Percentiles rank a stretch among this genome's conserved stretches.
phyloP scores from a whole-genome alignment of 2,113 vertebrate species.

The Paradoxurus hermaphroditus region DNA sequence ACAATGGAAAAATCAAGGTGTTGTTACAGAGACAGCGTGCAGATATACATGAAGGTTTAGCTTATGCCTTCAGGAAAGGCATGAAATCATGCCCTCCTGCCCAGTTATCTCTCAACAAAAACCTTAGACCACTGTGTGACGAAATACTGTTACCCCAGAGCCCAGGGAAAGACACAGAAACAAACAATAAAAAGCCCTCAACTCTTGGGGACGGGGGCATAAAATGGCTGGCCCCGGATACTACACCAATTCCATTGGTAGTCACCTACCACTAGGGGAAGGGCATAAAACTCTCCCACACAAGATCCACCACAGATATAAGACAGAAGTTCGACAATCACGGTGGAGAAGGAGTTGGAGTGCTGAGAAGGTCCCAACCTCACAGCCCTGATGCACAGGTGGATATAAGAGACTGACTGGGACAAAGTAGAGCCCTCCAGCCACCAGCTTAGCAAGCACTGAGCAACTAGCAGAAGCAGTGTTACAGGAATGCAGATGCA shows the following conservation, averaged over 20 bases:
- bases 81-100: background rate
- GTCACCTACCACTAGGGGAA: background rate
- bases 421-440: background rate
- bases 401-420: background rate
- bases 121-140: background rate
- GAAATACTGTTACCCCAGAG: background rate
- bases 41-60: background rate
- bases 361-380: background rate
- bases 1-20: background rate
- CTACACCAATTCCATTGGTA: background rate
- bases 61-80: background rate
- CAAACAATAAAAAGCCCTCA: background rate
- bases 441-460: fast-evolving
- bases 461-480: background rate
- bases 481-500: background rate
- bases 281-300: background rate
- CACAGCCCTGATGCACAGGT: background rate
- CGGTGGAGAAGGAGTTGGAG: background rate
- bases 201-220: background rate
- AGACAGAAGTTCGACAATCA: background rate
- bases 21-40: background rate
- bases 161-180: background rate
- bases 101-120: background rate
- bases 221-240: background rate
- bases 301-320: background rate